These are phyloP conservation scores for Rhinatrema bivittatum DNA, from an alignment of 2,797 vertebrate species.

Conservation along the genomic window DNA sequence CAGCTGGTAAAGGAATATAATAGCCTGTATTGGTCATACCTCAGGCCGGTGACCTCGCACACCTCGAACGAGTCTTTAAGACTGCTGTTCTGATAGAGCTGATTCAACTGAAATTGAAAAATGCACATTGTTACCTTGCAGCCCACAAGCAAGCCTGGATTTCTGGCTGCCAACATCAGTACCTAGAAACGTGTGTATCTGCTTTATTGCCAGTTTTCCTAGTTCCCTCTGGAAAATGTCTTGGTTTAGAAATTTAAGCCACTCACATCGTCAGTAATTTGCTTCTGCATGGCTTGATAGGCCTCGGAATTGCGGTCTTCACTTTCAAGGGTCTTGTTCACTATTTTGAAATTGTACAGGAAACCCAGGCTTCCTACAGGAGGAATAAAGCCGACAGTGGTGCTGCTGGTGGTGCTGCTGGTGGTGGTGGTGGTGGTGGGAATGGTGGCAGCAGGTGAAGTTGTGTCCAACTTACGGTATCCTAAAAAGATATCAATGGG, in stretches of 20 bases:
- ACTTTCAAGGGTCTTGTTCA: slow-evolving; percentile 35
- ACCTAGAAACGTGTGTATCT: no score
- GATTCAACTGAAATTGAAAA: slow-evolving; percentile 4
- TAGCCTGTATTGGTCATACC: no score
- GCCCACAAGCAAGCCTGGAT: no score
- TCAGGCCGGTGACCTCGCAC: not conserved
- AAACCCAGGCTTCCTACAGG: slow-evolving; percentile 5
- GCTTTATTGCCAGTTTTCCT: no score
- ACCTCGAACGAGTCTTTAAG: slow-evolving; percentile 6
- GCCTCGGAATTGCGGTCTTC: slow-evolving; percentile 25
- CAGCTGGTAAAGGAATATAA: no score
- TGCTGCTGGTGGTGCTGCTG: not conserved
- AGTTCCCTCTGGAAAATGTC: no score
- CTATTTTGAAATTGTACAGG: slow-evolving; percentile 33
- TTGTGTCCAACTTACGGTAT: slow-evolving; percentile 1
- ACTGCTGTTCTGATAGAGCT: not conserved
- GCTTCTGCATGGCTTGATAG: slow-evolving; percentile 22
- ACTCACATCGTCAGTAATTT: slow-evolving; percentile 35
- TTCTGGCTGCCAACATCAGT: no score
- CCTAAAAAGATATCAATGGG: slow-evolving; percentile 10
- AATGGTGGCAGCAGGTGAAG: not conserved
- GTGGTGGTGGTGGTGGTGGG: not conserved
- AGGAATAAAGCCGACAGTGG: not conserved
- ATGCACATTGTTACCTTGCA: no score
- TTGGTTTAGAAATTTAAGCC: no score